Evolutionary conservation across 2,797 vertebrate genomes (phyloP).

Genomic region (Malacoctenus gilli): DNA sequence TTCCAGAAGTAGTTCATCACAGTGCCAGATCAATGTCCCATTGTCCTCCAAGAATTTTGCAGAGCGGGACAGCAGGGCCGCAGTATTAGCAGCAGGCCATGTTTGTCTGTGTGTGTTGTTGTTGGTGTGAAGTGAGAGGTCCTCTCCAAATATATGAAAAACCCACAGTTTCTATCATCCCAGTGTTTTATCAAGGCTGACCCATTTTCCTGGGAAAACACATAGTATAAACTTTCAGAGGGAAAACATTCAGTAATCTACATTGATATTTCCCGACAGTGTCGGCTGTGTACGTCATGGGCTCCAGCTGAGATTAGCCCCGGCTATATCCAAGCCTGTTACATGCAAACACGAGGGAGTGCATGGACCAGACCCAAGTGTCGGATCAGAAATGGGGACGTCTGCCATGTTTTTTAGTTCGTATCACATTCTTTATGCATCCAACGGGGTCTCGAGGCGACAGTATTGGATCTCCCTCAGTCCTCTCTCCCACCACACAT

Average conservation of each 20-base stretch:
- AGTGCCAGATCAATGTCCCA: constrained; percentile 53
- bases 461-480: constrained; percentile 27
- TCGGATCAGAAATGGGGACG: constrained; percentile 16
- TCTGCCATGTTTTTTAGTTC: constrained; percentile 27
- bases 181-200: constrained; percentile 25
- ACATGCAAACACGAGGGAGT: constrained; percentile 16
- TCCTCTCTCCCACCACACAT: background rate
- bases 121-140: background rate
- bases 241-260: constrained; percentile 13
- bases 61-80: constrained; percentile 21
- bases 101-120: constrained; percentile 7
- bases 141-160: constrained; percentile 26
- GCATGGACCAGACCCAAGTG: constrained; percentile 13
- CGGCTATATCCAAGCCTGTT: constrained; percentile 19
- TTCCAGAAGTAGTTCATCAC: constrained; percentile 73
- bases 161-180: constrained; percentile 11
- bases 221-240: background rate
- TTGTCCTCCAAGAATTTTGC: constrained; percentile 50
- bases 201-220: constrained; percentile 23
- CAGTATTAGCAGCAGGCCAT: constrained; percentile 1
- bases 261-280: constrained; percentile 8
- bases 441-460: constrained; percentile 9
- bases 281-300: background rate
- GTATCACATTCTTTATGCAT: constrained; percentile 18
- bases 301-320: constrained; percentile 12